Base-by-base conservation (phyloP, 2,113 vertebrate species). In the Ursus arctos region DNA sequence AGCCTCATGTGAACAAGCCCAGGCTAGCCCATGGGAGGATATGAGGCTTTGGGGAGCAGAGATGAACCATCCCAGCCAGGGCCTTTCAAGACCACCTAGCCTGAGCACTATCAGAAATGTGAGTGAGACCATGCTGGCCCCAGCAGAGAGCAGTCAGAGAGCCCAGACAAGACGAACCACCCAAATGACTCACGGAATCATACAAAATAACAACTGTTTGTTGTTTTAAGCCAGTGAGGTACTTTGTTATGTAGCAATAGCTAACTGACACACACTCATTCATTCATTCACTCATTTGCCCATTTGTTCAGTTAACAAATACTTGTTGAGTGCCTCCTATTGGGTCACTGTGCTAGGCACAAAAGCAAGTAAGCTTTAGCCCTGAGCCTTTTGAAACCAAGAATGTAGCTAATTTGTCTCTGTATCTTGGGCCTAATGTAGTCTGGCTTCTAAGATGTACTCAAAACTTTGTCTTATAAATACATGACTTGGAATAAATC, bases 381-480 rank as follows among this genome's bases (percentile, higher is more conserved):
- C 31, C 19, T 4, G 36, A 65, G 19, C 2, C 31, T 49, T 26
- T 19, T 40, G 36, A 63, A 63, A 57, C 43, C 47, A 63, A 61
- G 31, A 51, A 49, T 36, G 2, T 10, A 53, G 63, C 65, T 76
- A n/a, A 28, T 51, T 55, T 22, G n/a, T 69, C n/a, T 28, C 43
- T 55, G 19, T 36, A 61, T 22, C 26, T 63, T 33, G 28, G 53
- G 53, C 7, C 28, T 82, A 7, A 69, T 28, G 21, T 2, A 51
- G 6, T 16, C 33, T 47, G 47, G 67, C 43, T 53, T n/a, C 18
- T 14, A 63, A 49, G 59, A 88, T 55, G 24, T 63, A 2, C 72
- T 91, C 43, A 71, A 47, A 57, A 88, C 57, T 57, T 92, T 51
- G 71, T 81, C 71, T 94, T 69, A 87, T 90, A 95, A 71, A 94